Percentiles rank a stretch among this genome's conserved stretches.
These are phyloP conservation scores for Novumbra hubbsi DNA, from an alignment of 2,797 vertebrate genomes.

Conservation along the genomic window DNA sequence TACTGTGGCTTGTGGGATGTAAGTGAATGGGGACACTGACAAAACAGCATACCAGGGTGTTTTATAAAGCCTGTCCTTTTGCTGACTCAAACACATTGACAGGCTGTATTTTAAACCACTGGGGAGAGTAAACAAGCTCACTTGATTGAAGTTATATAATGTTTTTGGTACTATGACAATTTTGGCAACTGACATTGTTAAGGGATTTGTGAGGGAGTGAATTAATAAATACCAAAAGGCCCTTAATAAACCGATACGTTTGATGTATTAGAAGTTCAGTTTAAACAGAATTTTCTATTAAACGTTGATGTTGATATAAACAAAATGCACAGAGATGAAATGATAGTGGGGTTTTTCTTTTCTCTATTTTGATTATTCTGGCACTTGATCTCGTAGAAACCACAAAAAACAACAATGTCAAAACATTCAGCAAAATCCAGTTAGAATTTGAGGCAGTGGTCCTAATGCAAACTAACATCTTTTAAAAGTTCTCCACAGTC, in stretches of 20 bases:
- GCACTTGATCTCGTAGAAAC: not conserved
- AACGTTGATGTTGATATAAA: not conserved
- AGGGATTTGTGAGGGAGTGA: not conserved
- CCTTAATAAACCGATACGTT: not conserved
- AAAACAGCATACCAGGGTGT: not conserved
- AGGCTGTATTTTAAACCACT: not conserved
- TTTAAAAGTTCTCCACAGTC: not conserved
- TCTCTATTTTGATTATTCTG: not conserved
- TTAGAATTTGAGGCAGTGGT: not conserved
- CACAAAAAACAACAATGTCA: not conserved
- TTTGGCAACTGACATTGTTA: not conserved
- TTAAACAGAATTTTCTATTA: not conserved
- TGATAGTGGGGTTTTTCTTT: not conserved
- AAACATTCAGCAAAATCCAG: not conserved
- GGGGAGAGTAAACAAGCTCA: not conserved
- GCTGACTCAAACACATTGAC: not conserved
- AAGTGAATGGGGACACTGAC: not conserved
- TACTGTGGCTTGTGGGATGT: not conserved
- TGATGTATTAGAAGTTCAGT: not conserved
- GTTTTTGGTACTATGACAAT: not conserved
- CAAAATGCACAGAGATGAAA: not conserved
- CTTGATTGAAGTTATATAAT: not conserved
- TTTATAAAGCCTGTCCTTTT: not conserved
- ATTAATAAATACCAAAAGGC: not conserved
- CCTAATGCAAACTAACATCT: not conserved